A percentile compares a stretch with the other conserved stretches of the same genome.
phyloP scores from a whole-genome alignment of 92 coral and sea anemone species.

The Nematostella vectensis region DNA sequence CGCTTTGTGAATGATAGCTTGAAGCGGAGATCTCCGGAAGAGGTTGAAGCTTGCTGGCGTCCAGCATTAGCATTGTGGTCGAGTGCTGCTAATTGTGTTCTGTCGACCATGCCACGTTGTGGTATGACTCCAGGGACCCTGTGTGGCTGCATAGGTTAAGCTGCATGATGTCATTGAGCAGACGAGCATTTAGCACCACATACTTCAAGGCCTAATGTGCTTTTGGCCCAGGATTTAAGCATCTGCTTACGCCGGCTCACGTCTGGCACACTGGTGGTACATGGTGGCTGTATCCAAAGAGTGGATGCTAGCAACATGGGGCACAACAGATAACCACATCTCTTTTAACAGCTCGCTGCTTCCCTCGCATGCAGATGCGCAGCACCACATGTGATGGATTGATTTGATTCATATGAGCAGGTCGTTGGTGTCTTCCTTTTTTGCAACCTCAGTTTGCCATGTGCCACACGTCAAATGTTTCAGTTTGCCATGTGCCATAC shows the following conservation, averaged over 20 bases:
- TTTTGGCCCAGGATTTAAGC: conserved; percentile 13
- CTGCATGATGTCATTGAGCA: conserved; percentile 27
- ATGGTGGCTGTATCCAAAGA: conserved; percentile 2
- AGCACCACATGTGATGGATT: conserved; percentile 38
- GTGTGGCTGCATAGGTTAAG: conserved; percentile 40
- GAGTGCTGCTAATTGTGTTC: conserved; percentile 40
- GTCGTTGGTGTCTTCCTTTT: conserved; percentile 30
- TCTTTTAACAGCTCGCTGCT: conserved; percentile 15
- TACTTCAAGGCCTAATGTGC: conserved; percentile 27
- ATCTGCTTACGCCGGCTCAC: conserved; percentile 9
- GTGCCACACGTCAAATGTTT: conserved; percentile 47
- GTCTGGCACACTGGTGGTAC: conserved; percentile 16
- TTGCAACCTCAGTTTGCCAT: conserved; percentile 35
- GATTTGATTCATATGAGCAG: conserved; percentile 35
- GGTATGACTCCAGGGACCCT: conserved; percentile 34
- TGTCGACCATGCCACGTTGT: conserved; percentile 27
- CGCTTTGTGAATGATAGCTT: conserved; percentile 35
- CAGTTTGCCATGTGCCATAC: too few relatives aligned
- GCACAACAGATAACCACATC: conserved; percentile 24
- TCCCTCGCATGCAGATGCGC: conserved; percentile 25
- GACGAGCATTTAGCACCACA: conserved; percentile 15
- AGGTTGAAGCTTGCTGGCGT: conserved; percentile 28
- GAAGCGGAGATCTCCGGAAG: conserved; percentile 22
- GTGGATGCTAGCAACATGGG: conserved; percentile 12
- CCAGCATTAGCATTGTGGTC: conserved; percentile 38